phyloP scores from a whole-genome alignment of 2,888 invertebrate species.

The Agrochola circellaris region DNA sequence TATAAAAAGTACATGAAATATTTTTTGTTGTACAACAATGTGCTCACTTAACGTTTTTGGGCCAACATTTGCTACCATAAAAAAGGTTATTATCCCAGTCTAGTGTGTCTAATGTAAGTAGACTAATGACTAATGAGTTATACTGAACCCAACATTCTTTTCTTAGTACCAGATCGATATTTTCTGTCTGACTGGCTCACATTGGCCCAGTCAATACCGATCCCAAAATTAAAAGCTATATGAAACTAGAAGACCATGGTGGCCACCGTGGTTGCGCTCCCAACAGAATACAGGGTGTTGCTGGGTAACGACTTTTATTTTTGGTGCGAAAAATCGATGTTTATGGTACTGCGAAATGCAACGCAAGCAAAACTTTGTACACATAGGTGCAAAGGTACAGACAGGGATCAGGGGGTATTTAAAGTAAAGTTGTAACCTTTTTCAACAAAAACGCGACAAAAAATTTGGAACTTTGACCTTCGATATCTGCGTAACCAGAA shows the following conservation, averaged over 20 bases:
- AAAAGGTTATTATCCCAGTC: conserved; percentile 43
- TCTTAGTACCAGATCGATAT: conserved; percentile 38
- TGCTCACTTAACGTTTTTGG: conserved; percentile 38
- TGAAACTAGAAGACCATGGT: not conserved
- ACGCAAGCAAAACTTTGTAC: not conserved
- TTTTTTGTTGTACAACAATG: conserved; percentile 45
- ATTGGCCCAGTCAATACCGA: conserved; percentile 57
- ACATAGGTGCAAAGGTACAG: not conserved
- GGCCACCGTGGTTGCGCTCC: too few species aligned
- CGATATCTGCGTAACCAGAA: not conserved
- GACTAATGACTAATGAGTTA: conserved; percentile 42
- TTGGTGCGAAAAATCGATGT: not conserved
- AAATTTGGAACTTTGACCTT: not conserved
- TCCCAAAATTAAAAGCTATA: conserved; percentile 49
- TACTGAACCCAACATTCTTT: conserved; percentile 29
- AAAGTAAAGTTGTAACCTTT: not conserved
- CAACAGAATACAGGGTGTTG: not conserved
- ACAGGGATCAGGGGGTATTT: not conserved
- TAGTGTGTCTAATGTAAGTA: conserved; percentile 25
- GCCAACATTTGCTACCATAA: conserved; percentile 33
- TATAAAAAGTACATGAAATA: conserved; percentile 34
- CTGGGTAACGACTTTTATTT: not conserved
- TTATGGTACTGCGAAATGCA: not conserved
- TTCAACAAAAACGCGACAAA: not conserved
- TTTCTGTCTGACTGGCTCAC: conserved; percentile 45